These are phyloP conservation scores for Machimus rusticus DNA, from an alignment of 2,888 invertebrate species.

Conservation along the genomic window DNA sequence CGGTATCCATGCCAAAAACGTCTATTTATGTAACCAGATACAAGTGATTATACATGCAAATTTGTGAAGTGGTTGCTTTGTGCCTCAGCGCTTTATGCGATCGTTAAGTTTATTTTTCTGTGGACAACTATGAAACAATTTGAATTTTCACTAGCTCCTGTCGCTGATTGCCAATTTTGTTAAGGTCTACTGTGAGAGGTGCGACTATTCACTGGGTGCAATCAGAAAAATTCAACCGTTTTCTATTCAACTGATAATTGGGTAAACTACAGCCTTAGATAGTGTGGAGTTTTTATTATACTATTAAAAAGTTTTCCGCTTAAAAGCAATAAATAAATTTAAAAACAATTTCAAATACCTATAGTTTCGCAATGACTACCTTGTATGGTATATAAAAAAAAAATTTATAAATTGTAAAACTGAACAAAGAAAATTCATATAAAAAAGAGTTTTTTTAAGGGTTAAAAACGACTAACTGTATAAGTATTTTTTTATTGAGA, in stretches of 20 bases:
- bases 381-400: too few species aligned
- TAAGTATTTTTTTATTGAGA: too few species aligned
- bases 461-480: too few species aligned
- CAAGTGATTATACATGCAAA: conserved; percentile 24
- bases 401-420: too few species aligned
- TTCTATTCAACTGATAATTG: neutral
- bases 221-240: neutral
- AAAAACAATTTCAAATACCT: too few species aligned
- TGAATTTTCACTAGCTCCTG: neutral
- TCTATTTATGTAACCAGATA: conserved; percentile 21
- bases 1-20: neutral
- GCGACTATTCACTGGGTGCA: neutral
- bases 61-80: neutral
- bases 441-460: too few species aligned
- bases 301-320: too few species aligned
- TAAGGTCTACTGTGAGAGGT: neutral
- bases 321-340: too few species aligned
- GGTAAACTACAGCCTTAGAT: neutral
- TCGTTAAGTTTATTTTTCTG: neutral
- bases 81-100: neutral
- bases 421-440: too few species aligned
- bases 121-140: neutral
- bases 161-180: neutral
- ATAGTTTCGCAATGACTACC: too few species aligned
- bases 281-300: neutral